Evolutionary conservation across 2,113 vertebrate genomes (phyloP), one percentile per base, ranked within the genome.

Genomic region (Aegithalos caudatus): DNA sequence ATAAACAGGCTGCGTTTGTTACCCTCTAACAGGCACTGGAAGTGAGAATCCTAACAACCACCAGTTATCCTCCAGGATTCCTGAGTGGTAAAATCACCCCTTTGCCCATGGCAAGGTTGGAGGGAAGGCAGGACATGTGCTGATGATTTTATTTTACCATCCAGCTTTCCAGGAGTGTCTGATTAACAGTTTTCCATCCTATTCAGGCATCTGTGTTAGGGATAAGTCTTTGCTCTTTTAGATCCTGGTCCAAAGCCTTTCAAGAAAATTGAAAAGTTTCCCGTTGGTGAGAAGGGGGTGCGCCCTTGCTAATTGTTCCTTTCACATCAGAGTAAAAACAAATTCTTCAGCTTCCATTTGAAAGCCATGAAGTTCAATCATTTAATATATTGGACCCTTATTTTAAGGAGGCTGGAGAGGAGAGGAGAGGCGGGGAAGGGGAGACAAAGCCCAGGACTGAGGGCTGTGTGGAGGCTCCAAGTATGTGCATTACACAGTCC

Each of bases 191-290:
- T 92, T 91, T 67, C 82, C 81, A 44, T 70, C 71, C 85, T 27
- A 73, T 94, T 96, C 84, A 92, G 78, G 51, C 35, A 90, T 51
- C 79, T 90, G 92, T 92, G 58, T 94, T 70, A 47, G 74, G 54
- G 82, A 9, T 3, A 65, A 82, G 85, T 25, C 74, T 91, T 96
- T 90, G 90, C 90, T 93, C 94, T 95, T 95, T 96, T 91, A 92
- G 45, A 90, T 72, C 74, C 87, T 66, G 48, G 80, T 85, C 93
- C 91, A 82, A 95, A 88, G 91, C 89, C 84, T 96, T 87, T 92
- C 84, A 87, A 82, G 86, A 66, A 29, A 54, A 61, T 37, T 92
- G 91, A 79, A 85, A 85, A 83, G 66, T 94, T 81, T 90, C 58
- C 84, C 35, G 44, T 47, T 85, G 91, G 90, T 76, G 51, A 73